A percentile compares a stretch with the other conserved stretches of the same genome.
Evolutionary conservation across 2,888 invertebrate species (phyloP).

Genomic region (Nomada fabriciana): DNA sequence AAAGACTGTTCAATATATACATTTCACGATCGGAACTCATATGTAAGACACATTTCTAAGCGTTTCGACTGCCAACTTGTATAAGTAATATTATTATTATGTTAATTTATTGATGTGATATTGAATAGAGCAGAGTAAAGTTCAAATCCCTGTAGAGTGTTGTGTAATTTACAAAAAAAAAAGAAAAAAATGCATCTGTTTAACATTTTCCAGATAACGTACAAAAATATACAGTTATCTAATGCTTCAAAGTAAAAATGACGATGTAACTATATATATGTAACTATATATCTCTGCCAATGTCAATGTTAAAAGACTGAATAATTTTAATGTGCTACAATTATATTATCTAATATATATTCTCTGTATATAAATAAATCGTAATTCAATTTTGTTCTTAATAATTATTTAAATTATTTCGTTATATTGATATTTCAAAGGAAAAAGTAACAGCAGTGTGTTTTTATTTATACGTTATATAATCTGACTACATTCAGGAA

Average conservation of each 20-base stretch:
- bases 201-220: conserved; percentile 12
- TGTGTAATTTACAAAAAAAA: conserved; percentile 44
- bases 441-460: not conserved
- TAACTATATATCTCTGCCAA: not conserved
- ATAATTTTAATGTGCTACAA: not conserved
- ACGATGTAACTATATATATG: not conserved
- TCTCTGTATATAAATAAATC: not conserved
- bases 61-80: no score
- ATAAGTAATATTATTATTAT: conserved; percentile 45
- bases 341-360: not conserved
- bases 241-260: conserved; percentile 11
- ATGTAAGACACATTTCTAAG: not conserved
- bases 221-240: conserved; percentile 5
- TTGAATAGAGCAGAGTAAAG: conserved; percentile 47
- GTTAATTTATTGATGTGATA: conserved; percentile 46
- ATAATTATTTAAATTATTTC: conserved; percentile 1
- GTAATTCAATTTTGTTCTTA: not conserved
- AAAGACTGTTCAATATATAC: not conserved
- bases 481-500: conserved; percentile 1
- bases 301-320: not conserved
- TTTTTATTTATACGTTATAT: no score
- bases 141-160: conserved; percentile 43
- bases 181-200: not conserved
- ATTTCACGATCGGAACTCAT: not conserved
- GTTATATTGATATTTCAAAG: not conserved